These are phyloP conservation scores for Antechinus flavipes DNA, from an alignment of 2,113 vertebrate genomes.

Conservation along the genomic window DNA sequence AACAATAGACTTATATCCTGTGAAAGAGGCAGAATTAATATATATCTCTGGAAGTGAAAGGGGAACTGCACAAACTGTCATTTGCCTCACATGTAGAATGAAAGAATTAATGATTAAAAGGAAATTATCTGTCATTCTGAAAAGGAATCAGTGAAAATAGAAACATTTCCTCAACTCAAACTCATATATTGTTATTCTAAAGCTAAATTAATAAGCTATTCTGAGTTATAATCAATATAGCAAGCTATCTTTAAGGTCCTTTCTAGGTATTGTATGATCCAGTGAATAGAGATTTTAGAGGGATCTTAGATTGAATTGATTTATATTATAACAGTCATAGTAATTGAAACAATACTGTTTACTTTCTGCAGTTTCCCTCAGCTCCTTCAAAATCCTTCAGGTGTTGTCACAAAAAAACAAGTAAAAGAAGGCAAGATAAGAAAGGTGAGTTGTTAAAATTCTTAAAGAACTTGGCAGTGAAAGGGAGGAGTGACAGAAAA, in stretches of 20 bases:
- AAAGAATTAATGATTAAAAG: slow-evolving; percentile 5
- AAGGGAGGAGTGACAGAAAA: background rate
- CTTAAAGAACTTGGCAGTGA: background rate
- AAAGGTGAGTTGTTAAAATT: background rate
- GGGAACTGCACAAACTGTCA: slow-evolving; percentile 11
- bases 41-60: background rate
- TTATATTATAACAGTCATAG: background rate
- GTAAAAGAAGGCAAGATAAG: background rate
- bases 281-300: background rate
- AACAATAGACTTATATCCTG: background rate
- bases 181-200: background rate
- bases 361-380: background rate
- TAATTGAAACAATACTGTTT: background rate
- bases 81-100: background rate
- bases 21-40: background rate
- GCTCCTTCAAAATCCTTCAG: background rate
- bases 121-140: slow-evolving; percentile 24
- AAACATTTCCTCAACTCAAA: background rate
- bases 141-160: slow-evolving; percentile 8
- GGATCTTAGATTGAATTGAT: background rate
- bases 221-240: background rate
- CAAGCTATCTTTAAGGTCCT: background rate
- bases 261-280: background rate
- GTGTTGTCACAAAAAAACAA: background rate
- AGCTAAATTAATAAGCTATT: background rate